A percentile compares a stretch with the other conserved stretches of the same genome.
These are phyloP conservation scores for Alethe castanea DNA, from an alignment of 2,113 vertebrate genomes.

Conservation along the genomic window DNA sequence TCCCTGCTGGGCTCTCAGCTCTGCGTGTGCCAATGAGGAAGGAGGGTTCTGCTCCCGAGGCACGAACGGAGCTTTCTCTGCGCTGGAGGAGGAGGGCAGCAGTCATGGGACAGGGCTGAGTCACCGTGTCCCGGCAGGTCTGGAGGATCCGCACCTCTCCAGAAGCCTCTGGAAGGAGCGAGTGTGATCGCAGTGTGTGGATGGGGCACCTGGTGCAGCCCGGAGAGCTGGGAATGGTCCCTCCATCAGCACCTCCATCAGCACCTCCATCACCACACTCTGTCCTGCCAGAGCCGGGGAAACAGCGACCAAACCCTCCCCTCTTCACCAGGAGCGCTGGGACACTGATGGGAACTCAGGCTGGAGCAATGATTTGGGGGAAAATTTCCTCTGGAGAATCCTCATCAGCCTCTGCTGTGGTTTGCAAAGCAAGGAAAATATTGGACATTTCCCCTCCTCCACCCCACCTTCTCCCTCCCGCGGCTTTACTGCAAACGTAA, in stretches of 20 bases:
- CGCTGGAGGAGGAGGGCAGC: background rate
- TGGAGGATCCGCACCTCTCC: background rate
- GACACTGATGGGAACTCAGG: background rate
- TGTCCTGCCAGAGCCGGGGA: background rate
- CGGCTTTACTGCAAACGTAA: background rate
- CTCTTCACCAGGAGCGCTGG: background rate
- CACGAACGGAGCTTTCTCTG: accelerated
- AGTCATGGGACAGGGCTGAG: slow-evolving; percentile 26
- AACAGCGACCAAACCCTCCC: background rate
- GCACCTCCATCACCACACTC: background rate
- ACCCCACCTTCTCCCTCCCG: background rate
- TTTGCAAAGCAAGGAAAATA: background rate
- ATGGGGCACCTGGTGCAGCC: background rate
- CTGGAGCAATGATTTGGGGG: background rate
- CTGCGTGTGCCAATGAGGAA: background rate
- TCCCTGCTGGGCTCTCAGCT: background rate
- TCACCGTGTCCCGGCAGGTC: background rate
- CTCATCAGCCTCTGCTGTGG: background rate
- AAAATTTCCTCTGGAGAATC: background rate
- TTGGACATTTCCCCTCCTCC: background rate
- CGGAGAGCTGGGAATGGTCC: accelerated
- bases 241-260: background rate
- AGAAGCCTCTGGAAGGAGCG: background rate
- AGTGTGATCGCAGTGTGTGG: accelerated
- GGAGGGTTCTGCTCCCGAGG: background rate